Conservation (phyloP, 2,888 invertebrate species). For the Sicus ferrugineus region DNA sequence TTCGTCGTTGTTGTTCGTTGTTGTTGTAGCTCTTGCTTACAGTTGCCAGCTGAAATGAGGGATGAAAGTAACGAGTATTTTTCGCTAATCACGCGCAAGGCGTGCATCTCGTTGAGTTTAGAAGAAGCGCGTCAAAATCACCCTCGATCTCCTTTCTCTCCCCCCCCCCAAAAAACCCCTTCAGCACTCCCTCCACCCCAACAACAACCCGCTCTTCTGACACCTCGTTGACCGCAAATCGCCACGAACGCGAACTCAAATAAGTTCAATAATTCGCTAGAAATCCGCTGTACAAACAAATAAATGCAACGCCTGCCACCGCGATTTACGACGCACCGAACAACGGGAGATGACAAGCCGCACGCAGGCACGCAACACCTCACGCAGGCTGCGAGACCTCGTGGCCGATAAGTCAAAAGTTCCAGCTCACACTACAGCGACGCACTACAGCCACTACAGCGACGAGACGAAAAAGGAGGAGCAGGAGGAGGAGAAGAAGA, state of each 20-base stretch:
- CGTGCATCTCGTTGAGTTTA: no score
- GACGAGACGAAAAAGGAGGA: background rate
- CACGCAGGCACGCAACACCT: constrained; percentile 51
- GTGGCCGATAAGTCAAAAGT: constrained; percentile 49
- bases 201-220: background rate
- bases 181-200: no score
- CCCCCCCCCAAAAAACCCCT: no score
- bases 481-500: constrained; percentile 16
- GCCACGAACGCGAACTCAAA: background rate
- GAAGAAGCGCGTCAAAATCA: no score
- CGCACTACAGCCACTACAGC: background rate
- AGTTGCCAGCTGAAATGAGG: no score
- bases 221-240: background rate
- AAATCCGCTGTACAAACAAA: constrained; percentile 57
- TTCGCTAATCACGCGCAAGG: no score
- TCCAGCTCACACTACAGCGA: constrained; percentile 3
- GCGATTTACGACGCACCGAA: constrained; percentile 58
- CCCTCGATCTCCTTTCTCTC: no score
- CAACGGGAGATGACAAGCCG: constrained; percentile 61
- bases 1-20: background rate
- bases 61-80: no score
- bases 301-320: constrained; percentile 46
- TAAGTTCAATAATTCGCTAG: constrained; percentile 58
- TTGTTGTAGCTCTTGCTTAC: background rate
- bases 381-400: constrained; percentile 50